Evolutionary conservation across 2,888 invertebrate species (phyloP).

Genomic region (Ischnura elegans): DNA sequence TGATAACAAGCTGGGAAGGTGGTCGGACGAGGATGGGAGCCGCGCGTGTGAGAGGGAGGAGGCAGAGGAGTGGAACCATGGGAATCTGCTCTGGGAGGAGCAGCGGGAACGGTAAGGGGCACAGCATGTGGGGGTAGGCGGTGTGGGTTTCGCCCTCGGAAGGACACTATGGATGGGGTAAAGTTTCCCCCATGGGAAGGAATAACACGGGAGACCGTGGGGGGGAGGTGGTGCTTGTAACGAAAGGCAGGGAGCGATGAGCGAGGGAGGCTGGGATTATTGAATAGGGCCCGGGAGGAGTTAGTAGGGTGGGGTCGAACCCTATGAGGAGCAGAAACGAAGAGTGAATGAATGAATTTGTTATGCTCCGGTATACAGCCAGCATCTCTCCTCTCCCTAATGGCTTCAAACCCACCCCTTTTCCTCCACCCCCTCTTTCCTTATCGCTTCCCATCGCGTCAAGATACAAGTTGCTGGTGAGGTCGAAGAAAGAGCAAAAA

Average conservation of each 20-base stretch:
- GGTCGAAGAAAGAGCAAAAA: not conserved
- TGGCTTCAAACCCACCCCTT: too few relatives aligned
- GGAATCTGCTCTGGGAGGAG: not conserved
- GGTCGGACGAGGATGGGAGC: not conserved
- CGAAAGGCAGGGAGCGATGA: not conserved
- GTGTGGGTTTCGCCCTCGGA: not conserved
- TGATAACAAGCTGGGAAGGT: slow-evolving; percentile 60
- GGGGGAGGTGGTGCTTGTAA: not conserved
- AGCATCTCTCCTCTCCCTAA: not conserved
- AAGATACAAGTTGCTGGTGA: too few relatives aligned
- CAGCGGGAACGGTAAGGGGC: not conserved
- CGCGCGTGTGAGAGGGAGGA: not conserved
- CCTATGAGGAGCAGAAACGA: not conserved
- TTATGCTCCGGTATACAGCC: not conserved
- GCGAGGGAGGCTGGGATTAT: not conserved
- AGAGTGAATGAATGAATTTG: slow-evolving; percentile 17
- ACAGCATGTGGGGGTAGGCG: not conserved
- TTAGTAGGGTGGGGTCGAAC: not conserved
- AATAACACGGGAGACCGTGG: not conserved
- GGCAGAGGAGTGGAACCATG: not conserved
- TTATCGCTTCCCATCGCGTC: too few relatives aligned
- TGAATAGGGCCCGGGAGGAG: not conserved
- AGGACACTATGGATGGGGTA: not conserved
- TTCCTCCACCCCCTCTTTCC: too few relatives aligned
- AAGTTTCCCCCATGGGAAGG: not conserved